Conservation (phyloP, 1,140 invertebrate genomes). For the Cylas formicarius region DNA sequence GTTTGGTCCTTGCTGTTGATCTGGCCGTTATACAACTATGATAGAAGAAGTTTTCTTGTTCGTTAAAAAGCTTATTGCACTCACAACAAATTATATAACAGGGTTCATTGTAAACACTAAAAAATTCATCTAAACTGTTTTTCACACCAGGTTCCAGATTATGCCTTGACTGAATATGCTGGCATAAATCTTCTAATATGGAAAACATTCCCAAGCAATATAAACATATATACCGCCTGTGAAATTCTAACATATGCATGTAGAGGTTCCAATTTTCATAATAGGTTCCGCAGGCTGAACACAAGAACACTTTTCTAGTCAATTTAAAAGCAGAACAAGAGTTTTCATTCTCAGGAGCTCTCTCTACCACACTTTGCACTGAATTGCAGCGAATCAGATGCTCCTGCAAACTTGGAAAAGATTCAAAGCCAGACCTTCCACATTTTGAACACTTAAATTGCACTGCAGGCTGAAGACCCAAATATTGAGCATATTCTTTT, state of each 20-base stretch:
- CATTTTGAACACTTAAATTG: conserved; percentile 63
- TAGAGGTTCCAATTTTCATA: conserved; percentile 80
- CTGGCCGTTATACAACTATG: conserved; percentile 51
- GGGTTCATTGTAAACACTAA: conserved; percentile 54
- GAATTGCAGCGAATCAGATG: conserved; percentile 51
- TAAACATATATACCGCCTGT: conserved; percentile 68
- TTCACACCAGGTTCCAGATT: conserved; percentile 60
- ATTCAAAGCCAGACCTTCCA: conserved; percentile 52
- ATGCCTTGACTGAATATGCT: conserved; percentile 68
- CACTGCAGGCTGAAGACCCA: conserved; percentile 60
- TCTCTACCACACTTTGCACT: conserved; percentile 37
- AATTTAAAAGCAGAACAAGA: conserved; percentile 47
- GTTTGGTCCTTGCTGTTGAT: conserved; percentile 15
- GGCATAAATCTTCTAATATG: conserved; percentile 64
- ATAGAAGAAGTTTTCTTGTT: conserved; percentile 63
- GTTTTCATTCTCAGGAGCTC: conserved; percentile 39
- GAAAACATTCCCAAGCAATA: conserved; percentile 73
- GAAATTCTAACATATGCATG: conserved; percentile 69
- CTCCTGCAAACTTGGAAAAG: conserved; percentile 51
- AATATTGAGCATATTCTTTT: conserved; percentile 60
- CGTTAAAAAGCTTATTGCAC: conserved; percentile 65
- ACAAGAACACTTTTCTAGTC: conserved; percentile 68
- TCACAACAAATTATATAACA: conserved; percentile 70
- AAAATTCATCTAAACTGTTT: conserved; percentile 55
- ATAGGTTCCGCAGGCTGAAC: conserved; percentile 68